Percentiles rank a stretch among this genome's conserved stretches.
Evolutionary conservation across 2,797 vertebrate genomes (phyloP).

Genomic region (Karalla daura): DNA sequence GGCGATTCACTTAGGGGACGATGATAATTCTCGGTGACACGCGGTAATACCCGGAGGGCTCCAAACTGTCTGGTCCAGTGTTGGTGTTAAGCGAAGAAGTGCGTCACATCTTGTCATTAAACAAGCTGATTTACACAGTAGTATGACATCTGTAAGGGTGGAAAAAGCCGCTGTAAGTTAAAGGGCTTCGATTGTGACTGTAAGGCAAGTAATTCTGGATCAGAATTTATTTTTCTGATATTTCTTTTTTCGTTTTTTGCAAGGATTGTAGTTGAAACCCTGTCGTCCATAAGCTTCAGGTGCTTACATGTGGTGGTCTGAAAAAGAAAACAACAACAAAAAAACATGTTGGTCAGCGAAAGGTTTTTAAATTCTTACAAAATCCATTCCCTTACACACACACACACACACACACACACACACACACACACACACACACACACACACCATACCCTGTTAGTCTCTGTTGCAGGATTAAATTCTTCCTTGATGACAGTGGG

Average conservation of each 20-base stretch:
- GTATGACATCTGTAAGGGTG: background rate
- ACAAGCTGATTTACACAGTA: conserved; percentile 49
- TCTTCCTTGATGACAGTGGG: conserved; percentile 50
- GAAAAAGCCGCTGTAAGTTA: background rate
- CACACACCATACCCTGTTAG: background rate
- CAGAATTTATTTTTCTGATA: background rate
- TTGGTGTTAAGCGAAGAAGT: conserved; percentile 62
- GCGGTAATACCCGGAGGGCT: conserved; percentile 66
- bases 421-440: background rate
- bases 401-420: background rate
- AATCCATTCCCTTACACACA: background rate
- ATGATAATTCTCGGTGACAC: conserved; percentile 78
- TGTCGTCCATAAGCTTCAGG: background rate
- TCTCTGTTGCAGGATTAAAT: conserved; percentile 31
- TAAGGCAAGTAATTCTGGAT: background rate
- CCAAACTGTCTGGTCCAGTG: conserved; percentile 66
- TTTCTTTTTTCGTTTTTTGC: background rate
- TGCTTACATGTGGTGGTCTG: conserved; percentile 1
- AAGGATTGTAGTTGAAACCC: background rate
- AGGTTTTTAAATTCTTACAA: background rate
- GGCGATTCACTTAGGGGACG: conserved; percentile 74
- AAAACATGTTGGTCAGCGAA: background rate
- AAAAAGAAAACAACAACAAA: background rate
- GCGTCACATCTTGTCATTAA: conserved; percentile 60
- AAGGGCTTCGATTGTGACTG: background rate